phyloP scores from a whole-genome alignment of 2,797 vertebrate genomes.

The Galago senegalensis region DNA sequence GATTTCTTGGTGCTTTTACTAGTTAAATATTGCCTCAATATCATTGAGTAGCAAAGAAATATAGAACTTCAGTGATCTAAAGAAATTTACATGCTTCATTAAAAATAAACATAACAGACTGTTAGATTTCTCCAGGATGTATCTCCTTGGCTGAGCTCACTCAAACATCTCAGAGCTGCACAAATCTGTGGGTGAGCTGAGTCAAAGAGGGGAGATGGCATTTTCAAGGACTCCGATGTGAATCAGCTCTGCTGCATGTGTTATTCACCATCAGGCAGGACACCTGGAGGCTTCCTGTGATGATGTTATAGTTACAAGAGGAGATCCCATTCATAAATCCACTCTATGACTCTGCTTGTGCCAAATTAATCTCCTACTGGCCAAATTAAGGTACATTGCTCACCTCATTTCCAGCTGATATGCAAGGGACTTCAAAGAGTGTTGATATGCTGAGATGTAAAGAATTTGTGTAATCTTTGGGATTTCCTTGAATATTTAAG shows the following conservation, averaged over 20 bases:
- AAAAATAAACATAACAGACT: too few relatives aligned
- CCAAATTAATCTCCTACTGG: not conserved
- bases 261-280: not conserved
- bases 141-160: not conserved
- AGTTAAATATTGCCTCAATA: not conserved
- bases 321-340: not conserved
- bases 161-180: fast-evolving
- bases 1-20: not conserved
- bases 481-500: not conserved
- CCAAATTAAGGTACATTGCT: not conserved
- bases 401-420: not conserved
- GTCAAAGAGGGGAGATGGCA: fast-evolving
- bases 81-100: not conserved
- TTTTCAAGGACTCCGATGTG: not conserved
- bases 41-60: not conserved
- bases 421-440: not conserved
- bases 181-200: not conserved
- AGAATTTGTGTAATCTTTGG: not conserved
- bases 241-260: not conserved
- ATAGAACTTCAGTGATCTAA: not conserved
- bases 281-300: not conserved
- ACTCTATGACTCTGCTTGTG: not conserved
- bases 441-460: not conserved
- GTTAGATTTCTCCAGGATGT: not conserved
- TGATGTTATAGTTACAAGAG: not conserved